These are phyloP conservation scores for Anagyrus pseudococci DNA, from an alignment of 2,888 invertebrate genomes.

Conservation along the genomic window DNA sequence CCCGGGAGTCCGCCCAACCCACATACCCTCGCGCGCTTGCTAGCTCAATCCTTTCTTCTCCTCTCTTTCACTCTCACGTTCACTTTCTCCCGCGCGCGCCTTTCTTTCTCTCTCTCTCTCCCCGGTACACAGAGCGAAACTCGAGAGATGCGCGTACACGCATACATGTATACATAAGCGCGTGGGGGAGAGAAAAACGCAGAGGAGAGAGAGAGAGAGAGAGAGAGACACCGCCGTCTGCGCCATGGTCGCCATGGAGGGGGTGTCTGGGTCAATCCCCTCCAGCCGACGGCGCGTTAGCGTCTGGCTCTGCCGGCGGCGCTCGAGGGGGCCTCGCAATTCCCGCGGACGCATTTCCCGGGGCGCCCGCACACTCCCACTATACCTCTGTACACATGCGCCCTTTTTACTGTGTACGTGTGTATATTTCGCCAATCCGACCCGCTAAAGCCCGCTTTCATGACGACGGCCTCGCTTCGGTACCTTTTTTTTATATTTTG, in stretches of 20 bases:
- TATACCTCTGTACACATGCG: not conserved
- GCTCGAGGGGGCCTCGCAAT: constrained; percentile 53
- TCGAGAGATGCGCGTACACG: too few relatives aligned
- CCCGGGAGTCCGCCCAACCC: not conserved
- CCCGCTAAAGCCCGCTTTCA: too few relatives aligned
- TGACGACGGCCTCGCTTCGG: too few relatives aligned
- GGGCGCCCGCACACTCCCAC: constrained; percentile 46
- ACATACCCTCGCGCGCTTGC: not conserved
- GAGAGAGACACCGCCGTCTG: constrained; percentile 28
- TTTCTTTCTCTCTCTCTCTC: constrained; percentile 24
- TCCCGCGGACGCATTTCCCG: constrained; percentile 58
- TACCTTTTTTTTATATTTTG: too few relatives aligned
- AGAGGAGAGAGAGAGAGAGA: constrained; percentile 18
- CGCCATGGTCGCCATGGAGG: constrained; percentile 49
- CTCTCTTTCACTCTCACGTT: constrained; percentile 12
- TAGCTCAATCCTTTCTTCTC: not conserved
- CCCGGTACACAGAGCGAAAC: not conserved
- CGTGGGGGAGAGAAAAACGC: constrained; percentile 3
- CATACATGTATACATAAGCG: not conserved
- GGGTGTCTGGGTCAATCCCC: constrained; percentile 63
- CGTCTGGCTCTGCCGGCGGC: constrained; percentile 18
- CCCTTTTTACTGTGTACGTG: not conserved
- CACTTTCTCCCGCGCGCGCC: constrained; percentile 8
- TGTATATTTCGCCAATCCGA: too few relatives aligned
- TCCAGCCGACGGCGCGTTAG: constrained; percentile 43